A percentile compares a stretch with the other conserved stretches of the same genome.
These are phyloP conservation scores for Eurypyga helias DNA, from an alignment of 2,113 vertebrate species.

Conservation along the genomic window DNA sequence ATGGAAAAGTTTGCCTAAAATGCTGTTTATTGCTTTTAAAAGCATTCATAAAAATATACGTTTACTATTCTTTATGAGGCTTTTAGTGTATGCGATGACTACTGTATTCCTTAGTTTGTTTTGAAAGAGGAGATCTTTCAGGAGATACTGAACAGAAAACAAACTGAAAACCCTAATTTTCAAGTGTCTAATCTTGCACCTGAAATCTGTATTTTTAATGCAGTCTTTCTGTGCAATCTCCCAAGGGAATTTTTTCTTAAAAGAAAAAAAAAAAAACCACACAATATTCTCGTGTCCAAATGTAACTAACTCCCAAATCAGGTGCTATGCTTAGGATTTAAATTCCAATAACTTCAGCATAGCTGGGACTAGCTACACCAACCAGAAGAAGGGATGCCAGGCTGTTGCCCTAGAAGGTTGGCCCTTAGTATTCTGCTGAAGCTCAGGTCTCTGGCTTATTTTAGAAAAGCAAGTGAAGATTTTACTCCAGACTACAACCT, in stretches of 20 bases:
- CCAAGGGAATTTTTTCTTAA: not conserved
- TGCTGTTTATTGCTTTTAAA: not conserved
- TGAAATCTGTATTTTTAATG: not conserved
- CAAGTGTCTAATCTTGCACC: not conserved
- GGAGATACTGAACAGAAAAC: not conserved
- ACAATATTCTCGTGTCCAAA: not conserved
- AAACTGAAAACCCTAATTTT: not conserved
- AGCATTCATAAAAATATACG: not conserved
- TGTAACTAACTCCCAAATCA: not conserved
- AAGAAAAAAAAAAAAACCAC: rapidly evolving
- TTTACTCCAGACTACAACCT: not conserved
- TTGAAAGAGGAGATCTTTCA: not conserved
- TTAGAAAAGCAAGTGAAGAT: not conserved
- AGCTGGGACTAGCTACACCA: not conserved
- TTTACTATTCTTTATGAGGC: not conserved
- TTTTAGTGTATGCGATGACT: not conserved
- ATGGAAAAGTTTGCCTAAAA: not conserved
- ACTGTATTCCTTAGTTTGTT: not conserved
- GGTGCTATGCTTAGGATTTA: not conserved
- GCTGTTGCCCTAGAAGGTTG: not conserved
- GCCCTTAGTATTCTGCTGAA: not conserved
- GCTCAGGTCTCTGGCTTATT: not conserved
- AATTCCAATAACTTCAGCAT: not conserved
- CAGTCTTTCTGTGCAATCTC: not conserved
- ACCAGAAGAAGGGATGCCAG: not conserved